A percentile compares a stretch with the other conserved stretches of the same genome.
Evolutionary conservation across 2,113 vertebrate species (phyloP).

Genomic region (Sceloporus undulatus): DNA sequence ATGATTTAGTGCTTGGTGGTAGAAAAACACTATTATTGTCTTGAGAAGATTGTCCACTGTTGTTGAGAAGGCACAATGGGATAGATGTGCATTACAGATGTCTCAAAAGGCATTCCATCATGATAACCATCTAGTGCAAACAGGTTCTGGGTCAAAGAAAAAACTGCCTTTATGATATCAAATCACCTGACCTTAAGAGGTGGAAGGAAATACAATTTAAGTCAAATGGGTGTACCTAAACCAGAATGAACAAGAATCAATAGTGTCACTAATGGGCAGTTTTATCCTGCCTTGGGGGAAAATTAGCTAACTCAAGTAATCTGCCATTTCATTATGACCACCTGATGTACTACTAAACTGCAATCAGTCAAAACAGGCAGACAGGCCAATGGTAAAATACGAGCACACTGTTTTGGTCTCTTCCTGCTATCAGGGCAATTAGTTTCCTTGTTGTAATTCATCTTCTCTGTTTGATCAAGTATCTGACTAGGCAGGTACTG

Average conservation of each 20-base stretch:
- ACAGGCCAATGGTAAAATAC: conserved; percentile 37
- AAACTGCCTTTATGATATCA: conserved; percentile 26
- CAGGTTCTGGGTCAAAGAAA: background rate
- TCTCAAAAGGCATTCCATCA: conserved; percentile 5
- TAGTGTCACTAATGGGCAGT: conserved; percentile 32
- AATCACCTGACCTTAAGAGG: conserved; percentile 1
- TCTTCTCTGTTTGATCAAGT: conserved; percentile 37
- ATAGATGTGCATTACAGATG: background rate
- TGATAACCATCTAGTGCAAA: conserved; percentile 2
- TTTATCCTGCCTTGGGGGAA: conserved; percentile 33
- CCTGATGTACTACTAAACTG: conserved; percentile 42
- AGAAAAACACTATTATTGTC: background rate
- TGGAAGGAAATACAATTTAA: conserved; percentile 40
- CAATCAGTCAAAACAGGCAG: conserved; percentile 36
- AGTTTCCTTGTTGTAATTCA: conserved; percentile 24
- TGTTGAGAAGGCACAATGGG: background rate
- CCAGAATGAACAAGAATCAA: conserved; percentile 14
- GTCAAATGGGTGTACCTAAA: conserved; percentile 7
- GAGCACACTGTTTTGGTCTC: conserved; percentile 30
- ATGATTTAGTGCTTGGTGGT: background rate
- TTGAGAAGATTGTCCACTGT: background rate
- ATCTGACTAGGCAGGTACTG: conserved; percentile 31
- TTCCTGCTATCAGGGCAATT: conserved; percentile 6
- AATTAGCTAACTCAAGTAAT: conserved; percentile 43
- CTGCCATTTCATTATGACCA: conserved; percentile 39